Evolutionary conservation across 2,797 vertebrate genomes (phyloP), one percentile per base, ranked within the genome.

Genomic region (Sebastiscus tertius): DNA sequence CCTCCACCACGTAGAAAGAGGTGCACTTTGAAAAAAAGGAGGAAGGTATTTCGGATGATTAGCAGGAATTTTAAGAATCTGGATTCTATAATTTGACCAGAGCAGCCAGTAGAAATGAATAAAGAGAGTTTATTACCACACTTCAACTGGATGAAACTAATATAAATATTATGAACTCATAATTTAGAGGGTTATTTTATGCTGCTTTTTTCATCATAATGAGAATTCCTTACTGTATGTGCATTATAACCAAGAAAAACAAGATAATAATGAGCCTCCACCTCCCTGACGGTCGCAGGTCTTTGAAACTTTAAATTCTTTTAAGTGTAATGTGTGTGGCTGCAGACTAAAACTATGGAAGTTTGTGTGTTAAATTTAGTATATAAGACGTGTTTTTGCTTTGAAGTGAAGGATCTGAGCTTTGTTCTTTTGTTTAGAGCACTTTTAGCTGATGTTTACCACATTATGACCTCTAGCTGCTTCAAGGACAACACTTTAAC

Each of bases 1-100:
- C 36, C 36, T 91, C 91, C 92, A 91, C 90, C 89, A 77, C 22
- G 79, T 79, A 49, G 33, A 55, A 55, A 87, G 82, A 86, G 75
- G 70, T 80, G 79, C 80, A 79, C 74, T 82, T 62, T 33, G 9
- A 33, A 33, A 33, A 33, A 33, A 33, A 33, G 8, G 8, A 33
- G 33, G 33, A 8, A 33, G 33, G 33, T 33, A 33, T 33, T 33
- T 76, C 31, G 27, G 74, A 83, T 92, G 83, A 89, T 87, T 86
- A 84, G 78, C 46, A 88, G 68, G 78, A 81, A 84, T 88, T 64
- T 74, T 13, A 83, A 82, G 71, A 82, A 79, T 87, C 75, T 79
- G 77, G 72, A 69, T 75, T 73, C 46, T 27, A 34, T 83, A 36
- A 71, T 70, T 79, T 64, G 2, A 11, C 27, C 29, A 56, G 46